phyloP scores from a whole-genome alignment of 2,888 invertebrate genomes.

The Drosophila niveifrons region DNA sequence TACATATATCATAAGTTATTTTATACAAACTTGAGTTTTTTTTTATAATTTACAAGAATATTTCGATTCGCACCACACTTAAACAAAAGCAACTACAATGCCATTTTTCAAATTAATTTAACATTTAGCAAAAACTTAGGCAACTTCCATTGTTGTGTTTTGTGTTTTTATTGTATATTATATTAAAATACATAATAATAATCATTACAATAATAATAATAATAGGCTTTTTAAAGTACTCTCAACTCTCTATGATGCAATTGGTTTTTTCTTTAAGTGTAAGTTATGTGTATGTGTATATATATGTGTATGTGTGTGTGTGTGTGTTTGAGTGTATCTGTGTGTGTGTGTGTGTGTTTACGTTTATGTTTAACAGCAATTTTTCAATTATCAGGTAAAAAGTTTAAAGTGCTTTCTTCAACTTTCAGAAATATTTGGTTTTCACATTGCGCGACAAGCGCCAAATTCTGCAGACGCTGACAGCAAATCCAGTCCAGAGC shows the following conservation, averaged over 20 bases:
- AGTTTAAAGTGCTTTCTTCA: slow-evolving; percentile 76
- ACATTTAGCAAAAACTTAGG: slow-evolving; percentile 67
- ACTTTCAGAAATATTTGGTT: slow-evolving; percentile 81
- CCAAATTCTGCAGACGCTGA: slow-evolving; percentile 73
- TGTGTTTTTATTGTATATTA: slow-evolving; percentile 55
- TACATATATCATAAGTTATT: slow-evolving; percentile 51
- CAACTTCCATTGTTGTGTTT: slow-evolving; percentile 38
- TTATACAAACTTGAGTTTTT: slow-evolving; percentile 47
- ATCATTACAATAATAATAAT: slow-evolving; percentile 29
- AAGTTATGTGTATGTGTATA: slow-evolving; percentile 9
- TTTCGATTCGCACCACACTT: slow-evolving; percentile 46
- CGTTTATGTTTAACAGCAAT: slow-evolving; percentile 69
- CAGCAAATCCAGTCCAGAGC: slow-evolving; percentile 73
- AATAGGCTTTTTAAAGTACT: slow-evolving; percentile 54
- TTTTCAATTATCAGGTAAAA: slow-evolving; percentile 82
- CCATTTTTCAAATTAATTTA: slow-evolving; percentile 53
- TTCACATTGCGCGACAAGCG: slow-evolving; percentile 77
- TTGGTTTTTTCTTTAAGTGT: slow-evolving; percentile 27
- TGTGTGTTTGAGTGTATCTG: slow-evolving; percentile 17
- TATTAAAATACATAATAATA: slow-evolving; percentile 68
- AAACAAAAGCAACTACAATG: slow-evolving; percentile 59
- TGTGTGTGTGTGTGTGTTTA: slow-evolving; percentile 20
- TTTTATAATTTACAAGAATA: slow-evolving; percentile 56
- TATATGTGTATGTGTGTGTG: slow-evolving; percentile 22
- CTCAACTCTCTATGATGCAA: slow-evolving; percentile 46